Conservation (phyloP, 2,113 vertebrate genomes). For the Tragelaphus buxtoni region DNA sequence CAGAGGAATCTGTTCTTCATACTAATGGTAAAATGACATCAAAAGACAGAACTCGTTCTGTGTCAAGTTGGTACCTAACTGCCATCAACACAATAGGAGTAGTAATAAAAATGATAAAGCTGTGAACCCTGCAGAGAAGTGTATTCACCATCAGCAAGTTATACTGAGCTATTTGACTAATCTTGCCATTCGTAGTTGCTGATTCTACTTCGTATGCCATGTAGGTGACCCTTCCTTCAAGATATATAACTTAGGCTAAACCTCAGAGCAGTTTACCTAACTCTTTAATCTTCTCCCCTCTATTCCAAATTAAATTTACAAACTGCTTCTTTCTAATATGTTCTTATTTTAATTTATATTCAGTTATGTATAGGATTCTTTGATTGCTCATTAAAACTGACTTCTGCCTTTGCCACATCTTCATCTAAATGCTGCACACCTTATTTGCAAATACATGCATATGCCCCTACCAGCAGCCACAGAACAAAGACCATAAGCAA, state of each 20-base stretch:
- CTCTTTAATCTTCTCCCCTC: background rate
- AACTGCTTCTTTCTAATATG: constrained; percentile 2
- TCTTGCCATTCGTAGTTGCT: constrained; percentile 48
- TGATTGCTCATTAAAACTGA: background rate
- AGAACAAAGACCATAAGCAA: background rate
- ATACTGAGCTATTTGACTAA: constrained; percentile 23
- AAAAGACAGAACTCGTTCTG: constrained; percentile 56
- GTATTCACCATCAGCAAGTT: constrained; percentile 62
- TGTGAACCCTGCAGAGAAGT: constrained; percentile 43
- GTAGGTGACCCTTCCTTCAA: constrained; percentile 37
- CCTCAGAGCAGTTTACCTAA: background rate
- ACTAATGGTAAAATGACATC: constrained; percentile 49
- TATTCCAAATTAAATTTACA: background rate
- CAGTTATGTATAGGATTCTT: background rate
- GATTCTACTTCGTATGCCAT: constrained; percentile 15
- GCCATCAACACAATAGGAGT: constrained; percentile 29
- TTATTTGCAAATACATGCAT: background rate
- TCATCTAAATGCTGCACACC: background rate
- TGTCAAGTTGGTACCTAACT: constrained; percentile 48
- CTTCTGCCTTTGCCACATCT: background rate
- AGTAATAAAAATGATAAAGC: constrained; percentile 69
- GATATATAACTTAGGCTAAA: background rate
- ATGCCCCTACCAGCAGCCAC: background rate
- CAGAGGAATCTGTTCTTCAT: constrained; percentile 9
- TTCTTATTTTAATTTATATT: constrained; percentile 12